These are phyloP conservation scores for Lates calcarifer DNA, from an alignment of 2,113 vertebrate species.

Conservation along the genomic window DNA sequence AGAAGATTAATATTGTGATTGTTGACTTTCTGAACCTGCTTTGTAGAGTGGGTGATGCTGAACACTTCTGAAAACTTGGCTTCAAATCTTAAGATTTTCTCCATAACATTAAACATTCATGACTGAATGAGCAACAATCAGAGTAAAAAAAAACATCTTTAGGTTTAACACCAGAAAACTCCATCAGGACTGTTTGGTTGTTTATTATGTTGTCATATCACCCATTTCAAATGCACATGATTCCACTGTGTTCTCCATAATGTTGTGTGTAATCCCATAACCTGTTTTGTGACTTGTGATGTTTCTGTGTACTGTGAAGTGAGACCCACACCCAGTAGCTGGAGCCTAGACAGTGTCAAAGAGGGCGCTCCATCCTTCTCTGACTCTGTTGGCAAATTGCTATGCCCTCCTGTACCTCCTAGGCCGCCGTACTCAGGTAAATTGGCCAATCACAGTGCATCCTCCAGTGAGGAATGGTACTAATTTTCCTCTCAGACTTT, in stretches of 20 bases:
- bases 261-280: slow-evolving; percentile 40
- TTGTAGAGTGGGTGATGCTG: background rate
- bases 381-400: slow-evolving; percentile 90
- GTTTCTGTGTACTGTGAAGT: slow-evolving; percentile 86
- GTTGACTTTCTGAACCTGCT: slow-evolving; percentile 1
- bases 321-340: slow-evolving; percentile 93
- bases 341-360: slow-evolving; percentile 97
- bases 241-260: slow-evolving; percentile 31
- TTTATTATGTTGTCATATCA: background rate
- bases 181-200: background rate
- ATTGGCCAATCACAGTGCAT: slow-evolving; percentile 3
- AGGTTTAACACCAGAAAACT: background rate
- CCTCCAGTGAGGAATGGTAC: slow-evolving; percentile 49
- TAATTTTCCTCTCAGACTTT: slow-evolving; percentile 74
- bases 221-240: slow-evolving; percentile 12
- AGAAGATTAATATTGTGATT: background rate
- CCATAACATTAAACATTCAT: background rate
- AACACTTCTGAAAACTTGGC: background rate
- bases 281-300: slow-evolving; percentile 58
- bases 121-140: background rate
- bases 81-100: background rate
- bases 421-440: slow-evolving; percentile 94
- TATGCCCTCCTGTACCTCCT: slow-evolving; percentile 95
- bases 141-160: background rate
- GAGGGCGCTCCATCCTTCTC: slow-evolving; percentile 88